Evolutionary conservation across 2,888 invertebrate species (phyloP), one percentile per base, ranked within the genome.

Genomic region (Hyalella azteca): DNA sequence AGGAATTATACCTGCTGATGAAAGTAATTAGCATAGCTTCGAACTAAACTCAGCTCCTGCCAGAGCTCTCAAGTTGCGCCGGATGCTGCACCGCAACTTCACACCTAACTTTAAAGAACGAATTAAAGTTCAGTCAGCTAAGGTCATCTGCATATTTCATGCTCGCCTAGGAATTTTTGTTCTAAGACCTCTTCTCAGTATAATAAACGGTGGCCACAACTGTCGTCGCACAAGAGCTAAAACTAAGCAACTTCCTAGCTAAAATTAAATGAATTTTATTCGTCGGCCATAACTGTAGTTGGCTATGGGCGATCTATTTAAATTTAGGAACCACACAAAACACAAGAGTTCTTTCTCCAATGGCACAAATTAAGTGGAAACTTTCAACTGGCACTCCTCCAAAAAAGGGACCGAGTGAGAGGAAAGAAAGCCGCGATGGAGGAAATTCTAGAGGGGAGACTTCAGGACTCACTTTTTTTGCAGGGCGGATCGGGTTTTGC

Each of bases 301-400:
- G 66, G 66, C 39, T 66, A 66, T 66, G 66, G 66, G 66, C 66
- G n/a, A 66, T 66, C 36, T 66, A 66, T 66, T 66, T 36, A 66
- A 66, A 66, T 66, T 66, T 36, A 36, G 36, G 15, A 66, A 11
- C 66, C 7, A 1, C 66, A 22, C 66, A 66, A 66, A 66, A 66
- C 66, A 66, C 66, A 66, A 5, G 66, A 66, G 36, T 66, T 66
- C 66, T 66, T 7, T 39, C 39, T 36, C 36, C 66, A 66, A 66
- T 66, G 66, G 66, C 66, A 66, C 66, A 66, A 66, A 66, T 66
- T 36, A 66, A 66, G 66, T 66, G 66, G 66, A 66, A 66, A 66
- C 66, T 66, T 66, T 66, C 36, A 66, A 66, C 66, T 66, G 66
- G 66, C 66, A 15, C 66, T 66, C 15, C 19, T 66, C 39, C 66